Conservation (phyloP, 2,797 vertebrate genomes). For the Odontamblyopus rebecca region DNA sequence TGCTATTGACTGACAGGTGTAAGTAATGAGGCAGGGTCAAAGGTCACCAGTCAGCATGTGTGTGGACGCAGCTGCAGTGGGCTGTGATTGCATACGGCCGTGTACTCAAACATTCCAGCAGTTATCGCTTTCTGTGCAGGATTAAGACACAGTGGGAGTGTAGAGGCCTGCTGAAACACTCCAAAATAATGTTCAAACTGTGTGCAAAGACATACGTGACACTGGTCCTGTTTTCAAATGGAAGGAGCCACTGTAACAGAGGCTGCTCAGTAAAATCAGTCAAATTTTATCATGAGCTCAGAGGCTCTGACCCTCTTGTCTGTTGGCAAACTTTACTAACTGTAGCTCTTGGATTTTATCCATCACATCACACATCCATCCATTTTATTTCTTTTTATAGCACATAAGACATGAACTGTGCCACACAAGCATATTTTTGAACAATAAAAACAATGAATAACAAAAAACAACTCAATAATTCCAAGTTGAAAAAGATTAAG, state of each 20-base stretch:
- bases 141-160: conserved; percentile 13
- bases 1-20: conserved; percentile 74
- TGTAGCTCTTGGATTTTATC: too few relatives aligned
- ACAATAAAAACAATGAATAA: too few relatives aligned
- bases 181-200: not conserved
- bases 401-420: too few relatives aligned
- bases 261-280: not conserved
- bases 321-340: too few relatives aligned
- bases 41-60: conserved; percentile 64
- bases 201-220: not conserved
- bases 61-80: conserved; percentile 65
- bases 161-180: not conserved
- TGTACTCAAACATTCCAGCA: conserved; percentile 35
- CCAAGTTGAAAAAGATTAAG: too few relatives aligned
- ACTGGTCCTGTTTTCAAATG: too few relatives aligned
- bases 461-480: too few relatives aligned
- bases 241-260: not conserved
- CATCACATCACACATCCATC: too few relatives aligned
- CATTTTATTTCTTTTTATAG: too few relatives aligned
- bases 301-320: not conserved
- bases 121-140: conserved; percentile 24
- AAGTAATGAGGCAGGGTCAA: conserved; percentile 70
- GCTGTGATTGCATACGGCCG: conserved; percentile 28
- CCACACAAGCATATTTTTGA: too few relatives aligned
- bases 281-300: not conserved